Percentiles rank a stretch among this genome's conserved stretches.
Conservation (phyloP, 2,797 vertebrate species). For the Cossypha caffra region DNA sequence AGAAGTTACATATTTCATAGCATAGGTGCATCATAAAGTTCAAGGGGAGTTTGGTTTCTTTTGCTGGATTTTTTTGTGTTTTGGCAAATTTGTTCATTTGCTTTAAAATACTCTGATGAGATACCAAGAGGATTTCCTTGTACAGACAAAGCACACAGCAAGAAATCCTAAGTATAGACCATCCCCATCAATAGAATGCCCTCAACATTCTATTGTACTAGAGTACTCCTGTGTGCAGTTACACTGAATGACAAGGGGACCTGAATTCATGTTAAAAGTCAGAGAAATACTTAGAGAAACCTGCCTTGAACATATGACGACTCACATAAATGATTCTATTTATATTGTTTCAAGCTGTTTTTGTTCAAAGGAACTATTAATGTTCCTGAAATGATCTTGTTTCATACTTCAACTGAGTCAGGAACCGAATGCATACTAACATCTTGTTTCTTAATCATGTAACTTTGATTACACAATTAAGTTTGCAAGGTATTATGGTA, state of each 20-base stretch:
- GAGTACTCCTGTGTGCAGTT: not conserved
- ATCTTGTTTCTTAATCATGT: not conserved
- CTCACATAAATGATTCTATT: not conserved
- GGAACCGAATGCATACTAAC: not conserved
- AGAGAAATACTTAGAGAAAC: not conserved
- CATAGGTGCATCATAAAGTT: not conserved
- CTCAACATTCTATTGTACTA: not conserved
- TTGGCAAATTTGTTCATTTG: not conserved
- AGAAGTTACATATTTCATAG: not conserved
- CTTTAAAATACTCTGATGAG: not conserved
- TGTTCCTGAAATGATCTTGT: not conserved
- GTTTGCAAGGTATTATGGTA: not conserved
- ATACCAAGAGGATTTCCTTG: not conserved
- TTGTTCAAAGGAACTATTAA: not conserved
- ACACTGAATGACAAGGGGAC: not conserved
- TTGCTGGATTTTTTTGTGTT: not conserved
- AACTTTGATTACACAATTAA: not conserved
- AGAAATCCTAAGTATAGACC: not conserved
- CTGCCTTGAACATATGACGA: not conserved
- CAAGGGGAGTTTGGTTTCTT: not conserved
- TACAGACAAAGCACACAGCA: not conserved
- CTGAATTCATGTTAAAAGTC: not conserved
- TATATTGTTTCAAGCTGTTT: not conserved
- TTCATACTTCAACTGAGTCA: not conserved
- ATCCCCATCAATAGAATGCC: not conserved